Conservation (phyloP, 2,797 vertebrate species). For the Ctenopoma kingsleyae region DNA sequence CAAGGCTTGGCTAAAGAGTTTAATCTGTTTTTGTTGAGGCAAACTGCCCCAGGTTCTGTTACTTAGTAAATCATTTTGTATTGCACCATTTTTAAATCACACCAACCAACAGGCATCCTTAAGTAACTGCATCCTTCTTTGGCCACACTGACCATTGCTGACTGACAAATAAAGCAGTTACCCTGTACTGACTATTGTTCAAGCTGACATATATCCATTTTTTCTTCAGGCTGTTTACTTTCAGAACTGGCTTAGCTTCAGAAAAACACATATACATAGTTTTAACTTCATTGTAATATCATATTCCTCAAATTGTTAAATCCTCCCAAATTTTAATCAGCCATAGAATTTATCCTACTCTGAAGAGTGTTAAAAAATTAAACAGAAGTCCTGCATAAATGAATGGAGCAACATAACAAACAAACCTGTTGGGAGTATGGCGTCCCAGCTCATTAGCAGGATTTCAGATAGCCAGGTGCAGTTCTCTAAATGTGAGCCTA, state of each 20-base stretch:
- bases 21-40: constrained; percentile 36
- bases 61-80: constrained; percentile 21
- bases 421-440: background rate
- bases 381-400: no score
- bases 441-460: background rate
- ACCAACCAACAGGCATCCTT: constrained; percentile 20
- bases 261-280: background rate
- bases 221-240: background rate
- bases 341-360: no score
- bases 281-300: no score
- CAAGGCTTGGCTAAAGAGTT: constrained; percentile 36
- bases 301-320: no score
- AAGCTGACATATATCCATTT: constrained; percentile 14
- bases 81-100: constrained; percentile 31
- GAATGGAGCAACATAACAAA: no score
- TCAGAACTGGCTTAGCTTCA: background rate
- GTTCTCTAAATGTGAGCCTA: background rate
- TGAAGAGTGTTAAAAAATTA: no score
- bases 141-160: constrained; percentile 34
- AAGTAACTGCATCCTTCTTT: constrained; percentile 23
- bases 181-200: constrained; percentile 22
- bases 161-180: constrained; percentile 18
- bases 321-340: no score
- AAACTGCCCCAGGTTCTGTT: constrained; percentile 40
- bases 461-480: background rate